phyloP scores from a whole-genome alignment of 2,797 vertebrate species.

The Mormyrus proboscirostris region DNA sequence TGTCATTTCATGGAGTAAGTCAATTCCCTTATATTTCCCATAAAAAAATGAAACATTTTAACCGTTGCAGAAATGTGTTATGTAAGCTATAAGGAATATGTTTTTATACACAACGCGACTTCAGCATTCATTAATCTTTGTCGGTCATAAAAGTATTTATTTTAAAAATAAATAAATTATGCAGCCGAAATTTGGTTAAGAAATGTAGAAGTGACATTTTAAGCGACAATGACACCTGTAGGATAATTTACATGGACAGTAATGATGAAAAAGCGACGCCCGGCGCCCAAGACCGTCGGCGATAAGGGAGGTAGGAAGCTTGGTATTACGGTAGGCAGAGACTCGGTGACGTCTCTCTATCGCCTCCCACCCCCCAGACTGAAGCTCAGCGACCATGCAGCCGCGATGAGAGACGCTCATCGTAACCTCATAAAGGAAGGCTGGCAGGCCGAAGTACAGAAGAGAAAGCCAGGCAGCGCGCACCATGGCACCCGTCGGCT shows the following conservation, averaged over 20 bases:
- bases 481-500: slow-evolving; percentile 77
- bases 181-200: not conserved
- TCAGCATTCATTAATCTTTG: not conserved
- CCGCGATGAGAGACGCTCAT: not conserved
- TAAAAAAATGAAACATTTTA: not conserved
- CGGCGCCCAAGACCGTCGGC: not conserved
- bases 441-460: slow-evolving; percentile 13
- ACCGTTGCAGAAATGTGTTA: not conserved
- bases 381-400: slow-evolving; percentile 9
- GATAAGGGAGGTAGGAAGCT: slow-evolving; percentile 12
- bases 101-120: not conserved
- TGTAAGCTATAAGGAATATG: not conserved
- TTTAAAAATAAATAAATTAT: not conserved
- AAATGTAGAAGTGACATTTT: not conserved
- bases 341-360: slow-evolving; percentile 26
- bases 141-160: not conserved
- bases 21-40: not conserved
- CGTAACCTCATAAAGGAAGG: slow-evolving; percentile 2
- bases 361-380: not conserved
- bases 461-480: slow-evolving; percentile 22
- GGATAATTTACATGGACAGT: not conserved
- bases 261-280: not conserved
- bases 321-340: slow-evolving; percentile 26
- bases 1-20: not conserved
- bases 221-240: not conserved